phyloP scores from a whole-genome alignment of 2,113 vertebrate species.

The Geococcyx californianus region DNA sequence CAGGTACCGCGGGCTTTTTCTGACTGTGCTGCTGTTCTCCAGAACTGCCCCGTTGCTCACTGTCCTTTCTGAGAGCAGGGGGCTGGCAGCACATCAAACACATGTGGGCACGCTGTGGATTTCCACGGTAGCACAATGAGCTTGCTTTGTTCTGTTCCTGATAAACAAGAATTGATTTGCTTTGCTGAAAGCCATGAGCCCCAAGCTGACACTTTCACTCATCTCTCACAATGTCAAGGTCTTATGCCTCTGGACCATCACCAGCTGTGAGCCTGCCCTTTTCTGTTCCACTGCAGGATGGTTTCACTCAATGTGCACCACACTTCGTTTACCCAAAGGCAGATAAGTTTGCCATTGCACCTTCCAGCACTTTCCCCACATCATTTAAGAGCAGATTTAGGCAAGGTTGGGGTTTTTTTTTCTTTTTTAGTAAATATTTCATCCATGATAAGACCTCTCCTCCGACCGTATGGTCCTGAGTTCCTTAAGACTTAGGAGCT shows the following conservation, averaged over 20 bases:
- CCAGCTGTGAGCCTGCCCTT: background rate
- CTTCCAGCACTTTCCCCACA: background rate
- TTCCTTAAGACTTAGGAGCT: background rate
- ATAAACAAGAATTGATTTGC: conserved; percentile 7
- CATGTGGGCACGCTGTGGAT: background rate
- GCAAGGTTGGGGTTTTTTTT: background rate
- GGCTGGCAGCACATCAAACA: background rate
- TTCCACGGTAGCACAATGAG: background rate
- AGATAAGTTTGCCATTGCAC: background rate
- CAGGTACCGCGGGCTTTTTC: background rate
- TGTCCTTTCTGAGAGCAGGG: background rate
- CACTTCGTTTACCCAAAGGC: background rate
- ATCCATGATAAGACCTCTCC: background rate
- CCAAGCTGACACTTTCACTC: background rate
- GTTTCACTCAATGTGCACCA: background rate
- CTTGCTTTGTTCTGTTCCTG: conserved; percentile 1
- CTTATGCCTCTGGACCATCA: background rate
- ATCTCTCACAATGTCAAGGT: background rate
- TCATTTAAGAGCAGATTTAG: background rate
- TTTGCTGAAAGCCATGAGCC: conserved; percentile 10
- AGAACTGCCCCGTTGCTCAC: background rate
- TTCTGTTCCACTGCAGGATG: background rate
- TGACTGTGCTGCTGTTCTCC: background rate
- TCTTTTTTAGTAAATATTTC: background rate
- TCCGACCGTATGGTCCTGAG: background rate